Base-by-base conservation (phyloP, 2,888 invertebrate genomes). In the Axea sp. region DNA sequence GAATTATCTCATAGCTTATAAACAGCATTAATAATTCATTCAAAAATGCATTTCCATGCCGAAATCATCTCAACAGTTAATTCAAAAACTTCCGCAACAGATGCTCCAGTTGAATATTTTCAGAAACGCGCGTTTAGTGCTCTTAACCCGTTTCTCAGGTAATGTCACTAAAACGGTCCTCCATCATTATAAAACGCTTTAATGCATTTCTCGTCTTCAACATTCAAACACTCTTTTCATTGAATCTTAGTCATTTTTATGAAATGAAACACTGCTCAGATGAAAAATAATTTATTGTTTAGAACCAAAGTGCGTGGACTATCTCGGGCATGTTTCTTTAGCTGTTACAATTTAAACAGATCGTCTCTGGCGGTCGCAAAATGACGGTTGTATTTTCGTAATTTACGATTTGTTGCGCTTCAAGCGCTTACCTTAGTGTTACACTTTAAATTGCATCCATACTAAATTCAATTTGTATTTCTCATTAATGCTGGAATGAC, bases 321-420 rank as follows among this genome's bases (percentile, higher is more conserved):
- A 6, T 49, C 26, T 47, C 19, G 67, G 78, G 78, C 82, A 78
- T 80, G 77, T 81, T 82, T 82, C 76, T 75, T 75, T 68, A 77
- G 79, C 79, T 84, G 84, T 83, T 85, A 84, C 86, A 84, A 57
- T 86, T 85, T 83, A 83, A 82, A 85, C 84, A 80, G 73, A 77
- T 47, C 45, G 39, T 19, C 77, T 60, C 79, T 80, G 78, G 78
- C 68, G 47, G 30, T 28, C 65, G 59, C 73, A 19, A 75, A 77
- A 68, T 69, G 62, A 59, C 33, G 41, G 45, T 15, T 24, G 59
- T 41, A 51, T 76, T 73, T 76, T 60, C 76, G 73, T 80, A 78
- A 81, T 81, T 82, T 81, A 80, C 77, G 80, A 80, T 77, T 76
- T 43, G 68, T 49, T 65, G 39, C 53, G 65, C 43, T 43, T 22